Percentiles rank a stretch among this genome's conserved stretches.
phyloP scores from a whole-genome alignment of 2,113 vertebrate species.

The Enhydra lutris region DNA sequence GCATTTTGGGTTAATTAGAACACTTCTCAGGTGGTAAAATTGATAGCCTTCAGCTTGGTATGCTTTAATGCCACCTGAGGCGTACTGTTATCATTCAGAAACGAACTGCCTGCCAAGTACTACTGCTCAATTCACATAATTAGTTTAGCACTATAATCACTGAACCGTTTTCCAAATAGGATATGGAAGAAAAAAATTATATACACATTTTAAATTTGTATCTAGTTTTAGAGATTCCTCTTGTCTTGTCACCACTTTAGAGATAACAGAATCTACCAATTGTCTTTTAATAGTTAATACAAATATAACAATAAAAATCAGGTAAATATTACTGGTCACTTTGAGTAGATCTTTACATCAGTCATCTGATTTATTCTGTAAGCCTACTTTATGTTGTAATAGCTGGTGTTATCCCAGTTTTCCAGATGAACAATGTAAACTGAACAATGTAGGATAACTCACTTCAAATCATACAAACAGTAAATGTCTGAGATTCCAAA shows the following conservation, averaged over 20 bases:
- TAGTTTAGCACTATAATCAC: background rate
- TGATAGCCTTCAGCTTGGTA: background rate
- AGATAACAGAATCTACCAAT: background rate
- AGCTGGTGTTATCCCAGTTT: background rate
- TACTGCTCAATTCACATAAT: background rate
- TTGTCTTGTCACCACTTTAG: background rate
- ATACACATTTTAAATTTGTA: background rate
- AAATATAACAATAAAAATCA: background rate
- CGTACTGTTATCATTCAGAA: conserved; percentile 21
- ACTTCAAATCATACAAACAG: background rate
- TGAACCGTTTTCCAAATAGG: background rate
- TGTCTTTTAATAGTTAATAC: background rate
- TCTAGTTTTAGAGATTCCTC: background rate
- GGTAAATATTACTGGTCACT: background rate
- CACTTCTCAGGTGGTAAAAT: conserved; percentile 58
- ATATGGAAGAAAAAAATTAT: background rate
- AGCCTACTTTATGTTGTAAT: background rate
- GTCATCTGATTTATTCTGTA: background rate
- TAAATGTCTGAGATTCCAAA: conserved; percentile 4
- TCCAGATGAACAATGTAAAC: background rate
- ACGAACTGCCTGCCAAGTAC: background rate
- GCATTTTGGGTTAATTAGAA: conserved; percentile 64
- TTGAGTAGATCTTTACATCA: background rate
- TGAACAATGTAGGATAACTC: background rate
- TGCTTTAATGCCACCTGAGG: conserved; percentile 24